Base-by-base conservation (phyloP, 2,888 invertebrate species). In the Drosophila suboccidentalis region DNA sequence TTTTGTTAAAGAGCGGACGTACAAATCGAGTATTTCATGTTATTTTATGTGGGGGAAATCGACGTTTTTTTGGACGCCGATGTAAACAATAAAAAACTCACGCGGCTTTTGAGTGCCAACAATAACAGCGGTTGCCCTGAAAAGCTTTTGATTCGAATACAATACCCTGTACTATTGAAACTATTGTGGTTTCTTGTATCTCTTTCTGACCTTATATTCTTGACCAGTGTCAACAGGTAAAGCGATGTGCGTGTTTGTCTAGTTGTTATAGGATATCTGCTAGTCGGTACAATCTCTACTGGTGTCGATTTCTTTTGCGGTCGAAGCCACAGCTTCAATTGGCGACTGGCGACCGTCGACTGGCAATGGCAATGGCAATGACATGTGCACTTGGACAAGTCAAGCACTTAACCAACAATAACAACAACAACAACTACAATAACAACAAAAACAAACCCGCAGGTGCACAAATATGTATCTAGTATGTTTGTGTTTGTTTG, bases 361-460 rank as follows among this genome's bases (percentile, higher is more conserved):
- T 68, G 57, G 53, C 58, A 61, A 39, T 74, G 80, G 34, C 78
- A 70, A 60, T 80, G 78, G 77, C 82, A 85, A 67, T 86, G 83
- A 78, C 73, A 80, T 87, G 68, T 71, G 70, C 76, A 80, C 75
- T 75, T 86, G 81, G 69, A 65, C 73, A 68, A 72, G 61, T 63
- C 59, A 65, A 72, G 63, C 70, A 68, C 68, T 66, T 50, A 58
- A 55, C 43, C 54, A 55, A 36, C 32, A 41, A 66, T 57, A 63
- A 51, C 51, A 49, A 39, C 38, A 22, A 55, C 50, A 57, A 53
- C 59, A 66, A 67, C 41, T 38, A 67, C 57, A 59, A 47, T 47
- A 53, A 38, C 36, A 34, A 51, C 47, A 55, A 50, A 60, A 66
- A 38, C 39, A 55, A 41, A 10, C 66, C 68, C 62, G 49, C 71